Conservation (phyloP, 2,113 vertebrate species). For the Labeo rohita region DNA sequence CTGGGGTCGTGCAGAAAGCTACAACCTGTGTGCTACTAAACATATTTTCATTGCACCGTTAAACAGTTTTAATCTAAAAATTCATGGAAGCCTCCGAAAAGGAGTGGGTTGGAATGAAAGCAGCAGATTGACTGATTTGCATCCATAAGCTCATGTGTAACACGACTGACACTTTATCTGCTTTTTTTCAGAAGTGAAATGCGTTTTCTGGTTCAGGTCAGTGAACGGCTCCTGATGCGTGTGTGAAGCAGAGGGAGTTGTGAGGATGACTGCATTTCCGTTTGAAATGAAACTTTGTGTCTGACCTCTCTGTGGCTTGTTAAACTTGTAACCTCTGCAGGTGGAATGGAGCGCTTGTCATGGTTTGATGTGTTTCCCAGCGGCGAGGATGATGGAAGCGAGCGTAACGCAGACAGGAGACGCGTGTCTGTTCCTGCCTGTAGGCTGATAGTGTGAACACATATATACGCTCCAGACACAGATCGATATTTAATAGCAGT, state of each 20-base stretch:
- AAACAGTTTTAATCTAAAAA: too few relatives aligned
- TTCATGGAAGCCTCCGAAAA: neutral
- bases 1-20: neutral
- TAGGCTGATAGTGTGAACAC: conserved; percentile 3
- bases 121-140: too few relatives aligned
- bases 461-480: neutral
- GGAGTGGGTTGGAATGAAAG: too few relatives aligned
- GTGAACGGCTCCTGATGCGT: too few relatives aligned
- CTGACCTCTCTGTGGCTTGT: neutral
- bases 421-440: neutral
- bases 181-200: too few relatives aligned
- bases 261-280: neutral
- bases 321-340: conserved; percentile 11
- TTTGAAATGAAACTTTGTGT: conserved; percentile 14
- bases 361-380: neutral
- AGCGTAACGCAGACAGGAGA: conserved; percentile 1
- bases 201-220: neutral
- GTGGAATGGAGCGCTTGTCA: neutral
- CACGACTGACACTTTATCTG: neutral
- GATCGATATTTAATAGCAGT: conserved; percentile 6
- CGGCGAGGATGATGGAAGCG: neutral
- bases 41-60: too few relatives aligned
- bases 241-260: neutral
- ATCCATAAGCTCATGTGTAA: neutral
- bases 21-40: neutral